Base-by-base conservation (phyloP, 2,113 vertebrate species). In the Talpa occidentalis region DNA sequence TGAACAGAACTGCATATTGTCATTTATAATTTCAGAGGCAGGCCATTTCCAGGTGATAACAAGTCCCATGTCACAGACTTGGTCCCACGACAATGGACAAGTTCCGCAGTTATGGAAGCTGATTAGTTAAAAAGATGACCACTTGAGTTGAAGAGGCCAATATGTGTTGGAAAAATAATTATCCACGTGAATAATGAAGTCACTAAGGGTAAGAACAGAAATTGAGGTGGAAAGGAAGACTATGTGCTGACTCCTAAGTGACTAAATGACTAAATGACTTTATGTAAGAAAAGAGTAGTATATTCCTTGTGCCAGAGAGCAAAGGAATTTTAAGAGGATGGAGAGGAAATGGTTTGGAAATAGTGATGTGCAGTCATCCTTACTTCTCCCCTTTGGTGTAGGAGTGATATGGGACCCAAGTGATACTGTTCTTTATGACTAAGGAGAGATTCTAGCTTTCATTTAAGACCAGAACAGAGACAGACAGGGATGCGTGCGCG, bases 1-100 rank as follows among this genome's bases (percentile, higher is more conserved):
- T 88, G 40, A 88, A 91, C 66, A 93, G 84, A 84, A 35, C 26
- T 62, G 21, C 30, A 52, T 26, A 59, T 74, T 17, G 86, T 82
- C 81, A 60, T 70, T 81, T 42, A 64, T 44, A 83, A 83, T 47
- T 79, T 78, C 73, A 67, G 64, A 88, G 49, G 59, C 24, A 3
- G 40, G 74, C 24, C 19, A 73, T 64, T 77, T 87, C 56, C 42
- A 8, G 30, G 28, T 60, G 47, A 83, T 21, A 92, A 79, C 10
- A 82, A 93, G 82, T 15, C 9, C 42, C 69, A 82, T 44, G 52
- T 49, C 47, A 49, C 12, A 11, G 49, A 52, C 49, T 52, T 52
- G 49, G 49, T 52, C 17, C 15, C 49, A 52, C 3, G 49, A 52
- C 49, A 17, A 52, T 17, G 49, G 49, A 17, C 49, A 52, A 52